A percentile compares a stretch with the other conserved stretches of the same genome.
Conservation (phyloP, 2,113 vertebrate species). For the Ochotona princeps region DNA sequence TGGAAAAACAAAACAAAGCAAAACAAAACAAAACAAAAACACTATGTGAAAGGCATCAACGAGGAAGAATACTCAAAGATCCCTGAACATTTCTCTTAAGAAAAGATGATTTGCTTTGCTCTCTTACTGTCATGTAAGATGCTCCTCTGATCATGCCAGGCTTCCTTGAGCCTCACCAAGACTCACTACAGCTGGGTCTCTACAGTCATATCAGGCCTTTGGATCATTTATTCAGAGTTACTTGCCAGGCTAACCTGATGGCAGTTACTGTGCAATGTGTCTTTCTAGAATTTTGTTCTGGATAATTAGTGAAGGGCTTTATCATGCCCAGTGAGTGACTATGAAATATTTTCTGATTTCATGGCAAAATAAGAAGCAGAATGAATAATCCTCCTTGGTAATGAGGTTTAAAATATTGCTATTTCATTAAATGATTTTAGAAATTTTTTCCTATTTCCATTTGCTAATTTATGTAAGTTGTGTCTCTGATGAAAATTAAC, state of each 20-base stretch:
- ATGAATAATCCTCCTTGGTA: constrained; percentile 25
- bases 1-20: background rate
- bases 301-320: constrained; percentile 71
- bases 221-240: constrained; percentile 35
- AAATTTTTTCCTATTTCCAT: constrained; percentile 40
- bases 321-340: constrained; percentile 14
- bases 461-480: constrained; percentile 19
- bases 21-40: background rate
- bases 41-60: background rate
- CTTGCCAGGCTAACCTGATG: constrained; percentile 65
- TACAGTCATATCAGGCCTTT: constrained; percentile 44
- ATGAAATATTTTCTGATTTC: constrained; percentile 60
- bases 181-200: constrained; percentile 52
- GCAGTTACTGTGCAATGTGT: background rate
- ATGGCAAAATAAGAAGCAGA: background rate
- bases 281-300: constrained; percentile 70
- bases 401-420: constrained; percentile 35
- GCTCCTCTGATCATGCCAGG: constrained; percentile 49
- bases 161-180: background rate
- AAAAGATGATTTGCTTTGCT: background rate
- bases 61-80: background rate
- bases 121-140: constrained; percentile 3
- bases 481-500: background rate
- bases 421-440: constrained; percentile 50
- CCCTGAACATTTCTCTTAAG: background rate